These are phyloP conservation scores for Amphiprion percula DNA, from an alignment of 2,113 vertebrate species.

Conservation along the genomic window DNA sequence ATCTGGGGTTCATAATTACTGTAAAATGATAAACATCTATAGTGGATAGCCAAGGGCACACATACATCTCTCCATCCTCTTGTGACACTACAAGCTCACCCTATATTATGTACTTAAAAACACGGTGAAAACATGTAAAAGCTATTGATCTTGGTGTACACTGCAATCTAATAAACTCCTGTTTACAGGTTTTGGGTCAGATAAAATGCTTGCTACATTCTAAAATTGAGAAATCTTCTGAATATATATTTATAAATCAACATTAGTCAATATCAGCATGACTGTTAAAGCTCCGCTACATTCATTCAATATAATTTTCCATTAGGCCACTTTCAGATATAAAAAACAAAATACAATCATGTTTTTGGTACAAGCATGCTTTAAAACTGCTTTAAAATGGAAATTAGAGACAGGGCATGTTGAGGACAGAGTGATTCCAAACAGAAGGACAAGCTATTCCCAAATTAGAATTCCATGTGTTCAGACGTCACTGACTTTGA, in stretches of 20 bases:
- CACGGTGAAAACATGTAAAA: constrained; percentile 14
- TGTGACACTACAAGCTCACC: neutral
- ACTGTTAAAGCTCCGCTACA: neutral
- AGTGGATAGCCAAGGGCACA: neutral
- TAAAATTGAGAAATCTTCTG: constrained; percentile 4
- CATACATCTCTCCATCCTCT: neutral
- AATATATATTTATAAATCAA: constrained; percentile 12
- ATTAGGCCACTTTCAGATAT: constrained; percentile 3
- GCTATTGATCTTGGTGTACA: neutral
- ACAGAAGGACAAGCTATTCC: constrained; percentile 60
- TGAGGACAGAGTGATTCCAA: constrained; percentile 21
- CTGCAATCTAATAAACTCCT: constrained; percentile 25
- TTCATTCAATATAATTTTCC: neutral
- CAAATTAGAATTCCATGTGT: constrained; percentile 45
- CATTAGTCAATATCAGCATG: neutral
- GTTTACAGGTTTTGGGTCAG: constrained; percentile 29
- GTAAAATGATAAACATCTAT: neutral
- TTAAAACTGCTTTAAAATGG: constrained; percentile 26
- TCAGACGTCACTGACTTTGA: constrained; percentile 41
- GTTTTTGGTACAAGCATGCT: neutral
- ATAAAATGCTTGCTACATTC: too few species aligned
- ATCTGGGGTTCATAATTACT: neutral
- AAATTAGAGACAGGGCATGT: constrained; percentile 48
- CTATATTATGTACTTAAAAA: neutral
- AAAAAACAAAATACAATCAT: constrained; percentile 15